Evolutionary conservation across 2,113 vertebrate genomes (phyloP).

Genomic region (Phrynocephalus versicolor): DNA sequence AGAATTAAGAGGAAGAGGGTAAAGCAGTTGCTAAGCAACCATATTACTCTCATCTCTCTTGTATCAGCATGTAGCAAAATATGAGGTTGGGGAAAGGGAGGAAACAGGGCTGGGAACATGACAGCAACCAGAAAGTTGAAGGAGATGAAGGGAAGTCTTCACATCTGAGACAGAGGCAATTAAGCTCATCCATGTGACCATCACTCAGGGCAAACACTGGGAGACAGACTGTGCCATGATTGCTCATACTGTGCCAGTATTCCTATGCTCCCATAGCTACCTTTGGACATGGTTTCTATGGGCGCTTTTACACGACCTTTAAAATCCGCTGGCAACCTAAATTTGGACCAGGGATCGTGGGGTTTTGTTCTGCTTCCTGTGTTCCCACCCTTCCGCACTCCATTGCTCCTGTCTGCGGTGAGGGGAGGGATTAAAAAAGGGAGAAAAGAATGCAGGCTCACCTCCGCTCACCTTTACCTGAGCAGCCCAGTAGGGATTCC

Average conservation of each 20-base stretch:
- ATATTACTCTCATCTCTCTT: background rate
- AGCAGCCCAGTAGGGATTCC: no score
- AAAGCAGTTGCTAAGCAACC: constrained; percentile 21
- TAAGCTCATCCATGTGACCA: background rate
- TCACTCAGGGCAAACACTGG: background rate
- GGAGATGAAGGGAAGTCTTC: background rate
- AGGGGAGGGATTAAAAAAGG: no score
- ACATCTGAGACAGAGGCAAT: background rate
- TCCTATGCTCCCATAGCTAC: background rate
- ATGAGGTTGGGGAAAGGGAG: background rate
- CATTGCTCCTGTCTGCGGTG: no score
- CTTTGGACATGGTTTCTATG: background rate
- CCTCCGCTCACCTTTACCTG: no score
- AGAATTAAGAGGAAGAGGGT: background rate
- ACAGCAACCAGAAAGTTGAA: background rate
- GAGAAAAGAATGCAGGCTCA: no score
- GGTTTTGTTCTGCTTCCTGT: no score
- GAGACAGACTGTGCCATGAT: background rate
- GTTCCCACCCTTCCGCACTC: no score
- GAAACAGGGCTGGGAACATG: background rate
- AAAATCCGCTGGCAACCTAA: no score
- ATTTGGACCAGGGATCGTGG: no score
- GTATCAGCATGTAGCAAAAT: background rate
- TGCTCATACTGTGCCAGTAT: background rate
- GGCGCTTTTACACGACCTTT: no score